These are phyloP conservation scores for Panagrolaimus sp. DNA, from an alignment of 1,140 invertebrate genomes.

Conservation along the genomic window DNA sequence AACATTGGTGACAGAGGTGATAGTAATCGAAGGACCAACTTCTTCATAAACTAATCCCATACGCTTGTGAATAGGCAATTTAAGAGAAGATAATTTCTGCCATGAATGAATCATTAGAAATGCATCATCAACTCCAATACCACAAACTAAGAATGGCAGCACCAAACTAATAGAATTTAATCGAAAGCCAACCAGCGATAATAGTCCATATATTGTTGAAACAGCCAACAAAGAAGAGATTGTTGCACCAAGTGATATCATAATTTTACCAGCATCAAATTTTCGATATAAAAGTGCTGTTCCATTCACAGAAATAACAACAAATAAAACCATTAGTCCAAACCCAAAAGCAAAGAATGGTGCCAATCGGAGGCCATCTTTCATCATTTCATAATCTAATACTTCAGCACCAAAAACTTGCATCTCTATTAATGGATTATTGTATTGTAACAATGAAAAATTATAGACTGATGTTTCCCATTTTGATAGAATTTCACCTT, in stretches of 20 bases:
- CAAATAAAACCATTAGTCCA: constrained; percentile 40
- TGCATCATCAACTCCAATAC: constrained; percentile 43
- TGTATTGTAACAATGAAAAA: constrained; percentile 20
- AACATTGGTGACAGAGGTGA: constrained; percentile 91
- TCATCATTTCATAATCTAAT: constrained; percentile 50
- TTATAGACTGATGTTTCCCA: constrained; percentile 48
- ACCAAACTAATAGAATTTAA: constrained; percentile 52
- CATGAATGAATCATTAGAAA: constrained; percentile 47
- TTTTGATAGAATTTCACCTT: constrained; percentile 26
- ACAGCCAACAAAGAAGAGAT: constrained; percentile 44
- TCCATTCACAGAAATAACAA: constrained; percentile 27
- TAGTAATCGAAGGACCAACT: constrained; percentile 91
- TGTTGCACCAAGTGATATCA: constrained; percentile 31
- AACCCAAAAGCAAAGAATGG: constrained; percentile 52
- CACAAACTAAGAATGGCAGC: constrained; percentile 50
- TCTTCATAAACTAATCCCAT: constrained; percentile 62
- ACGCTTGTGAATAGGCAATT: constrained; percentile 4
- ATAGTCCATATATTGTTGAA: constrained; percentile 38
- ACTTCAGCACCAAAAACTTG: constrained; percentile 48
- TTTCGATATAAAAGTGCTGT: constrained; percentile 32
- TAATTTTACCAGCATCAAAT: constrained; percentile 40
- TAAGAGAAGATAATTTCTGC: constrained; percentile 31
- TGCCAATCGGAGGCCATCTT: constrained; percentile 36
- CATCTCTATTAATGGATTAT: constrained; percentile 14
- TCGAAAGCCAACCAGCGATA: constrained; percentile 42